Percentiles rank a stretch among this genome's conserved stretches.
Conservation (phyloP, 2,113 vertebrate species). For the Apaloderma vittatum region DNA sequence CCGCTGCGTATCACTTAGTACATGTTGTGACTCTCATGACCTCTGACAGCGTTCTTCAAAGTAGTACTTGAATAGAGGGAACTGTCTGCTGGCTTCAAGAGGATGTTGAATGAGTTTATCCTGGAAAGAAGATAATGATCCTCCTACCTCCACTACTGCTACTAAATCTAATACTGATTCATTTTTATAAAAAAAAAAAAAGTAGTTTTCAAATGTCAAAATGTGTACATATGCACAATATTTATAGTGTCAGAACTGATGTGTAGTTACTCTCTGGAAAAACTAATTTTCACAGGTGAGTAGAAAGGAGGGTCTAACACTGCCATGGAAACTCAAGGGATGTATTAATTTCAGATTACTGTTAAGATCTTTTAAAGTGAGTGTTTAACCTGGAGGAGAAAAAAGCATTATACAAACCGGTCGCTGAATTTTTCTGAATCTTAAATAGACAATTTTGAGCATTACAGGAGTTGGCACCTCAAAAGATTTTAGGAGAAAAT, state of each 20-base stretch:
- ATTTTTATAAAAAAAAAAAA: background rate
- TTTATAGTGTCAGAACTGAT: background rate
- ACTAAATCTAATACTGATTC: background rate
- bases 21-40: background rate
- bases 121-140: background rate
- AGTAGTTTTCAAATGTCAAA: background rate
- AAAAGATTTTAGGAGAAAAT: background rate
- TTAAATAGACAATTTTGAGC: background rate
- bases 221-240: rapidly evolving
- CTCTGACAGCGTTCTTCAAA: background rate
- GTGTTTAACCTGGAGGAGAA: background rate
- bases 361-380: background rate
- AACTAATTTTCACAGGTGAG: background rate
- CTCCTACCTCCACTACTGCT: background rate
- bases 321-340: background rate
- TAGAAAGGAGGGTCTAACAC: background rate
- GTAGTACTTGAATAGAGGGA: background rate
- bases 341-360: background rate
- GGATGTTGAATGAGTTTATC: background rate
- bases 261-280: background rate
- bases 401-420: background rate
- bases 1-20: background rate
- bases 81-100: background rate
- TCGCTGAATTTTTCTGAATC: background rate
- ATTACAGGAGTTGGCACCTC: background rate